Evolutionary conservation across 53 echinoderm and acorn worm species (phyloP).

Genomic region (Holothuria scabra): DNA sequence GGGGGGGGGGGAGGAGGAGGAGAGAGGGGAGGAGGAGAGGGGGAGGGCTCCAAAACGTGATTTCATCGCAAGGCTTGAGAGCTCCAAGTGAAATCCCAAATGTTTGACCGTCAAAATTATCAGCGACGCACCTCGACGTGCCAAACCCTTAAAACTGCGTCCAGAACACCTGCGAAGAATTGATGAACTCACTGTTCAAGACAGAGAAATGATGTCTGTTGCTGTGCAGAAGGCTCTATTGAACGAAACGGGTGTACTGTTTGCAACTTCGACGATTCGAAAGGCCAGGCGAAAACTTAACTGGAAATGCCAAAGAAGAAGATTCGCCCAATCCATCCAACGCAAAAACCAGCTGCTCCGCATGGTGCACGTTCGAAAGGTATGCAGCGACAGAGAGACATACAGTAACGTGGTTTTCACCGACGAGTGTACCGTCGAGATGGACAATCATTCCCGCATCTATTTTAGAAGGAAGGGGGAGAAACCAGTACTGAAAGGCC

Average conservation of each 20-base stretch:
- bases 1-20: too few relatives aligned
- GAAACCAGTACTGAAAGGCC: conserved; percentile 12
- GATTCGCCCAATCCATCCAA: too few relatives aligned
- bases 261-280: not conserved
- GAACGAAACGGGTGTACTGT: not conserved
- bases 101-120: too few relatives aligned
- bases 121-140: too few relatives aligned
- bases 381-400: not conserved
- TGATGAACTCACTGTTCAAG: not conserved
- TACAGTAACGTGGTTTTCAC: conserved; percentile 54
- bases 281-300: not conserved
- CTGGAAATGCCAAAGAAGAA: conserved; percentile 15
- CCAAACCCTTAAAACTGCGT: not conserved
- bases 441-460: conserved; percentile 30
- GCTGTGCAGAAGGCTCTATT: not conserved
- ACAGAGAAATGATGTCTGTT: not conserved
- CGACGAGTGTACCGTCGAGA: conserved; percentile 61
- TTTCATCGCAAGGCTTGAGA: too few relatives aligned
- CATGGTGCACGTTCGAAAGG: not conserved
- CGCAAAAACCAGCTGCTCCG: conserved; percentile 9
- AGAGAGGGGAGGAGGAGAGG: too few relatives aligned
- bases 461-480: conserved; percentile 21
- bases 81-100: too few relatives aligned
- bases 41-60: too few relatives aligned
- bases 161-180: not conserved